Evolutionary conservation across 2,797 vertebrate genomes (phyloP).

Genomic region (Pseudochirops corinnae): DNA sequence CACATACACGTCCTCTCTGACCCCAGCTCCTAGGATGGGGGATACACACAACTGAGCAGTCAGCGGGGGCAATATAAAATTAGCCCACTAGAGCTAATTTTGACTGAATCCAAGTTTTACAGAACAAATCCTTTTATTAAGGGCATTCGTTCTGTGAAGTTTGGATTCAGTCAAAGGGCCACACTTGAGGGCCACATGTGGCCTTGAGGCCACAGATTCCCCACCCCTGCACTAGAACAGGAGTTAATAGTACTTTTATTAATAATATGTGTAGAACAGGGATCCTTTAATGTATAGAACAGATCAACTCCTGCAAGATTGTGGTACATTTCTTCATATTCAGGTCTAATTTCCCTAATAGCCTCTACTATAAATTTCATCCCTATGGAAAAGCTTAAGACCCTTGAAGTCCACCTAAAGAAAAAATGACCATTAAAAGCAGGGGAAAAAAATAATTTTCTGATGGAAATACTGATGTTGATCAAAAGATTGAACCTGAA

Average conservation of each 20-base stretch:
- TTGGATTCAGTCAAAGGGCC: too few relatives aligned
- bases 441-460: slow-evolving; percentile 35
- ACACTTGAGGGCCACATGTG: too few relatives aligned
- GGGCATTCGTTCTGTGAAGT: too few relatives aligned
- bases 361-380: slow-evolving; percentile 32
- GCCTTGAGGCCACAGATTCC: too few relatives aligned
- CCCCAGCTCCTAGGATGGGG: slow-evolving; percentile 82
- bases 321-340: slow-evolving; percentile 48
- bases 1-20: slow-evolving; percentile 88
- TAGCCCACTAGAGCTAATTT: background rate
- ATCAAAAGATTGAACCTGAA: slow-evolving; percentile 7
- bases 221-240: too few relatives aligned
- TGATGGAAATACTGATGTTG: slow-evolving; percentile 41
- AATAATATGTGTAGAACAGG: background rate
- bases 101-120: too few relatives aligned
- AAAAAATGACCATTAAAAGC: background rate
- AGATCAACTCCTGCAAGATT: background rate
- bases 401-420: background rate
- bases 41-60: background rate
- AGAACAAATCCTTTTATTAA: too few relatives aligned
- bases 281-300: background rate
- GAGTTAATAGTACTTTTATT: background rate
- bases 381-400: slow-evolving; percentile 5
- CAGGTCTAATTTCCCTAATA: background rate
- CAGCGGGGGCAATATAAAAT: background rate